Percentiles rank a stretch among this genome's conserved stretches.
phyloP scores from a whole-genome alignment of 2,888 invertebrate genomes.

The Limnephilus lunatus region DNA sequence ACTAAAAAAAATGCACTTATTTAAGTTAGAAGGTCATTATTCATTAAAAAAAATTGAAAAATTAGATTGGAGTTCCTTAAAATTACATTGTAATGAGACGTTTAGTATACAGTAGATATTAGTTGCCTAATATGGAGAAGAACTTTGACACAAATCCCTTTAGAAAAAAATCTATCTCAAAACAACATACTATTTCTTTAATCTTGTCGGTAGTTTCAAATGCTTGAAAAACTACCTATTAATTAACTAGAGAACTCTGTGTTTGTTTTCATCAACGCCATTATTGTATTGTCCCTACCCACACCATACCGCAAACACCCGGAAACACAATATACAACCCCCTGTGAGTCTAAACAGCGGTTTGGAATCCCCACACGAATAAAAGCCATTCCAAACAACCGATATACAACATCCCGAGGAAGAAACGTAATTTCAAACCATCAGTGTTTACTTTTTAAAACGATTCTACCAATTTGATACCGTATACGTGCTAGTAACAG shows the following conservation, averaged over 20 bases:
- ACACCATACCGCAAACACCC: background rate
- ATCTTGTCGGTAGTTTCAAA: too few species aligned
- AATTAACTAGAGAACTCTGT: background rate
- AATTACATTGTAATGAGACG: too few species aligned
- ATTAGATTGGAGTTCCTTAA: too few species aligned
- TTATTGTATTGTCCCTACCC: background rate
- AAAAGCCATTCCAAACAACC: background rate
- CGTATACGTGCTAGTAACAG: background rate
- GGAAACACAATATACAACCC: background rate
- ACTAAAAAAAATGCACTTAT: too few species aligned
- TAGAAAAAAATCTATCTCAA: too few species aligned
- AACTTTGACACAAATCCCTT: too few species aligned
- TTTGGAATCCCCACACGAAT: background rate
- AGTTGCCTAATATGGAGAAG: too few species aligned
- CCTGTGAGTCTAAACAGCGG: background rate
- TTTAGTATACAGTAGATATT: too few species aligned
- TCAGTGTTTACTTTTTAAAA: background rate
- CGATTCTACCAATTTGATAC: background rate
- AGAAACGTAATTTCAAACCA: conserved; percentile 2
- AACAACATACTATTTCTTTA: too few species aligned
- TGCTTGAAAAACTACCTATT: too few species aligned
- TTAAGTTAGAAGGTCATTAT: too few species aligned
- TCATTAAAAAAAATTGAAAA: too few species aligned
- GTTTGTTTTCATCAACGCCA: background rate
- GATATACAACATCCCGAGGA: background rate